Conservation (phyloP, 1,140 invertebrate species). For the Anadara kagoshimensis region DNA sequence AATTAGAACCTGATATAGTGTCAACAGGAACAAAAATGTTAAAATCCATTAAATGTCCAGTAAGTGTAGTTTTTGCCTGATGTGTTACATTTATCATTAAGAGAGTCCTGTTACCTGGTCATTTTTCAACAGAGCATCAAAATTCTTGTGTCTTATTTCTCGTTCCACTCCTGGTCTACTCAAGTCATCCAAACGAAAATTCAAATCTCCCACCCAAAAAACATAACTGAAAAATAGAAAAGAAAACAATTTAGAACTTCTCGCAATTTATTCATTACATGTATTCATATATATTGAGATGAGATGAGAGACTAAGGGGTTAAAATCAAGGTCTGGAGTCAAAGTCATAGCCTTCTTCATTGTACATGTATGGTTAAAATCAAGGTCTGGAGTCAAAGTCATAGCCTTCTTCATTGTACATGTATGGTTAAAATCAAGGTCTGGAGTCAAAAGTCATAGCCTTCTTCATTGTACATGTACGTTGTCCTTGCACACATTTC, state of each 20-base stretch:
- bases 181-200: constrained; percentile 86
- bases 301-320: too few relatives aligned
- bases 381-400: too few relatives aligned
- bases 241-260: neutral
- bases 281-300: too few relatives aligned
- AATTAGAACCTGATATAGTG: too few relatives aligned
- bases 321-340: too few relatives aligned
- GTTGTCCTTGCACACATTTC: too few relatives aligned
- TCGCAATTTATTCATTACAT: neutral
- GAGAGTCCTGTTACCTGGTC: constrained; percentile 66
- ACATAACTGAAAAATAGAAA: constrained; percentile 76
- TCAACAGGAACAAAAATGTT: too few relatives aligned
- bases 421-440: neutral
- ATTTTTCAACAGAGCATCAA: constrained; percentile 75
- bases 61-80: too few relatives aligned
- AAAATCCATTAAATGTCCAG: too few relatives aligned
- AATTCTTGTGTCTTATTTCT: constrained; percentile 79
- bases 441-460: too few relatives aligned
- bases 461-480: neutral
- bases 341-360: too few relatives aligned
- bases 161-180: constrained; percentile 82
- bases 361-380: neutral
- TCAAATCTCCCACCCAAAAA: constrained; percentile 96
- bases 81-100: neutral
- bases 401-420: neutral